Conservation (phyloP, 2,113 vertebrate species). For the Agapornis roseicollis region DNA sequence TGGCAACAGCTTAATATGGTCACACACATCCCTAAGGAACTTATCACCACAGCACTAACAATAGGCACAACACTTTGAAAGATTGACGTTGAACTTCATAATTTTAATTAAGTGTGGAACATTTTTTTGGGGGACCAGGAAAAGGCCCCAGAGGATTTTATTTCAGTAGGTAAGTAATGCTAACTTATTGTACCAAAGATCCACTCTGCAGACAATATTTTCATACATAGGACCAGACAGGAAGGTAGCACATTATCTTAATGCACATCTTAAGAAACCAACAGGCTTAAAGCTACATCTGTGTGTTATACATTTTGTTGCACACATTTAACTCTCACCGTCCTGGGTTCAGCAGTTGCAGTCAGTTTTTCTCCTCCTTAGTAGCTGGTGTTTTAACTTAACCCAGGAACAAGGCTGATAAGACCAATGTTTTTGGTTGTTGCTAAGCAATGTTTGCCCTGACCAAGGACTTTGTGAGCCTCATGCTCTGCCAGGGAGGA, state of each 20-base stretch:
- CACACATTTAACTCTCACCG: not conserved
- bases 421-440: no score
- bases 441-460: no score
- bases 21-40: not conserved
- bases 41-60: not conserved
- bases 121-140: not conserved
- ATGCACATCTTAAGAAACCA: not conserved
- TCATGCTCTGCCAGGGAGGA: no score
- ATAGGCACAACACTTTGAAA: not conserved
- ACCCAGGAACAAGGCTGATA: no score
- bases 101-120: slow-evolving; percentile 36
- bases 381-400: no score
- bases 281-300: not conserved
- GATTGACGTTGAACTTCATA: not conserved
- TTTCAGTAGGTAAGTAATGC: not conserved
- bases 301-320: not conserved
- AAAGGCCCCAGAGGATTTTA: not conserved
- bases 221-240: not conserved
- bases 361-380: no score
- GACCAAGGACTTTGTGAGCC: no score
- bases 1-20: not conserved
- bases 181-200: slow-evolving; percentile 1
- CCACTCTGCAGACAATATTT: not conserved
- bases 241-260: not conserved
- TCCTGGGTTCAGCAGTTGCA: no score